Evolutionary conservation across 2,113 vertebrate genomes (phyloP), one percentile per base, ranked within the genome.

Genomic region (Vidua macroura): DNA sequence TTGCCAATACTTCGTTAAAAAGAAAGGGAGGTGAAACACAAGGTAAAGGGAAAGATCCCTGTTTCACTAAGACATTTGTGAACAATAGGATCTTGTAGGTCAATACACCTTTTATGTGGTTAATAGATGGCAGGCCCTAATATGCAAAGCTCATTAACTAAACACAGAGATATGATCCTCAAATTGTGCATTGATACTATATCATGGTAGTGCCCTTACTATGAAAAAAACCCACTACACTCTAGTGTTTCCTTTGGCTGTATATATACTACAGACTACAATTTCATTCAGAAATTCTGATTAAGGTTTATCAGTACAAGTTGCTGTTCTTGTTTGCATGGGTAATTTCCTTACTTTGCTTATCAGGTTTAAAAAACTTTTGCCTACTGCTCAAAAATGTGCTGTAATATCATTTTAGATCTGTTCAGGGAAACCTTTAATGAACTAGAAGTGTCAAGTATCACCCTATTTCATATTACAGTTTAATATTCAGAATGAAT

Each of bases 401-500:
- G 35, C 41, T 39, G 21, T 68, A 90, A 66, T 92, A 90, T 86
- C 1, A 83, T 83, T 96, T 91, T 62, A 81, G 16, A 72, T 94
- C 37, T 88, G 59, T 72, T 27, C 75, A 69, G 73, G 73, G 85
- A 95, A 92, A 70, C 48, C 67, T 86, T 85, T 92, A 94, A 88
- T 88, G 73, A 92, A 82, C 39, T 84, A 53, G 35, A 90, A 79
- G 56, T 79, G 77, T 91, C 48, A 84, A 84, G 41, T 86, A 96
- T 56, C 66, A 77, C 30, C 24, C 31, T 48, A 49, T 93, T 95
- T 89, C 84, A 84, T 91, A 39, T 58, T 84, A 60, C 46, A 60
- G 44, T 88, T 96, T 96, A 94, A 95, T 90, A 96, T 92, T 96
- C 87, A 74, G 62, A 86, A 82, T 86, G 88, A 94, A 75, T 92